Base-by-base conservation (phyloP, 1,140 invertebrate species). In the Orius insidiosus region DNA sequence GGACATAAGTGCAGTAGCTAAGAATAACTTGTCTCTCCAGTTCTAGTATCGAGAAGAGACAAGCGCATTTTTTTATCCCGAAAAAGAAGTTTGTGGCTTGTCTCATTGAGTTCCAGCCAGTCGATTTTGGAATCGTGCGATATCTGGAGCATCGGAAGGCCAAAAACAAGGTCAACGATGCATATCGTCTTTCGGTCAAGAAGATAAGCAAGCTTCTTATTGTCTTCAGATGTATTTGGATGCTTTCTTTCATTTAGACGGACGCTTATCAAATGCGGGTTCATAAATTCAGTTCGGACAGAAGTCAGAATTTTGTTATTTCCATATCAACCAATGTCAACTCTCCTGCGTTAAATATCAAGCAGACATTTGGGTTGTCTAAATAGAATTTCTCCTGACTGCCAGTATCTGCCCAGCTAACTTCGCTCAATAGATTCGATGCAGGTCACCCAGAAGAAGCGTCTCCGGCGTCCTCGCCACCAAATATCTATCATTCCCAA, bases 101-200 rank as follows among this genome's bases (percentile, higher is more conserved):
- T 92, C 67, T 98, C 94, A 63, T 90, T 98, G 31, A 98, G 61
- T 62, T 98, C 94, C 3, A 98, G 62, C 95, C 94, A 98, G 63
- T 98, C 92, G 35, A 98, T 81, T 56, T 90, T 82, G 0, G 84
- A 80, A 52, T 94, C 88, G 61, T 98, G 90, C 53, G 68, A 75
- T 37, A 96, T 75, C 59, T 93, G 81, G 0, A 75, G 74, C 16
- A 90, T 56, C 11, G 76, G 76, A 8, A 75, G 60, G 37, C 79
- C 82, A 36, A 66, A 78, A 0, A 82, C 58, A 7, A 98, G 64
- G 61, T 98, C 92, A 11, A 95, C 76, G 72, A 96, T 76, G 19
- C 84, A 78, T 39, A 97, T 82, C 0, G 94, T 97, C 61, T 92
- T 89, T 24, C 90, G 68, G 63, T 98, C 95, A n/a, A 98, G 66